These are phyloP conservation scores for Lanius collurio DNA, from an alignment of 2,113 vertebrate species.

Conservation along the genomic window DNA sequence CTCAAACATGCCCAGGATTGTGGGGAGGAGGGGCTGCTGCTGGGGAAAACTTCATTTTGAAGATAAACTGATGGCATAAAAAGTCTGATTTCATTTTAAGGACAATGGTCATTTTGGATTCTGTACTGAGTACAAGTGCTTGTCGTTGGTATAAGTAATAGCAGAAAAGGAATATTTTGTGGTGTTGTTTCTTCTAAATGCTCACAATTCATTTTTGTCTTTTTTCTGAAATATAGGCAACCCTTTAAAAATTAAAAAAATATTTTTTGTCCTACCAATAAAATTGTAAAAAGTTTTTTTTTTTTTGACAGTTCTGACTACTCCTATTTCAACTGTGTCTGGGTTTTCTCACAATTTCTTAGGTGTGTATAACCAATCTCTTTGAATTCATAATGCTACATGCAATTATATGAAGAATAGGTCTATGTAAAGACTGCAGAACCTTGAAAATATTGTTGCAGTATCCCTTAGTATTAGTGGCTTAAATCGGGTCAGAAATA, in stretches of 20 bases:
- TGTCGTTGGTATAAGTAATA: fast-evolving
- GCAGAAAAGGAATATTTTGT: neutral
- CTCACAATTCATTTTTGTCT: neutral
- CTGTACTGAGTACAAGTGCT: neutral
- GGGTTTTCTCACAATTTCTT: neutral
- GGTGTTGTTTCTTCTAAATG: neutral
- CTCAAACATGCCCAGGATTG: neutral
- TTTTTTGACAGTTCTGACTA: neutral
- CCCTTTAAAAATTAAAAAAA: neutral
- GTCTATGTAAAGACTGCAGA: neutral
- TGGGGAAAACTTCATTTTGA: neutral
- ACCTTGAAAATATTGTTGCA: neutral
- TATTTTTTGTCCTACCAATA: neutral
- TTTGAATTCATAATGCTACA: neutral
- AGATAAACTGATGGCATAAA: neutral
- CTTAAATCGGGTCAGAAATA: neutral
- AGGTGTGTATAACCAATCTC: neutral
- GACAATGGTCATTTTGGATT: neutral
- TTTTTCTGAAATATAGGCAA: neutral
- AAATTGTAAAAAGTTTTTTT: neutral
- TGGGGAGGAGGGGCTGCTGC: neutral
- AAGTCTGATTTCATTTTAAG: neutral
- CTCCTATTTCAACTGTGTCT: fast-evolving
- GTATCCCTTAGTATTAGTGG: neutral
- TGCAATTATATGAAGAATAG: neutral